Conservation (phyloP, 2,888 invertebrate genomes). For the Taphrorychus bicolor region DNA sequence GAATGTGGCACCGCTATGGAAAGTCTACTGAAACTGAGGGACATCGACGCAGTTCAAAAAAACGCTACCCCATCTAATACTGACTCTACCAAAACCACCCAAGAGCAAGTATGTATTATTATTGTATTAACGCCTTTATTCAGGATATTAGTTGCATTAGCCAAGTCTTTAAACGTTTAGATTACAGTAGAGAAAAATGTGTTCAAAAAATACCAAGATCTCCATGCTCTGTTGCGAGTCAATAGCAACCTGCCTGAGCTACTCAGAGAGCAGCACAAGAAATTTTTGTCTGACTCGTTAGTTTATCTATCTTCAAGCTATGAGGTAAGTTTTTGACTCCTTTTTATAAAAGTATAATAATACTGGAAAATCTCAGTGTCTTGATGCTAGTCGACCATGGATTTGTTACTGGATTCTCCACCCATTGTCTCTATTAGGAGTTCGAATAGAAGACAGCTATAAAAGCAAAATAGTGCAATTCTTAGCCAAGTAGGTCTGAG, state of each 20-base stretch:
- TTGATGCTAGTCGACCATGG: conserved; percentile 98
- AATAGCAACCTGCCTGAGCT: conserved; percentile 68
- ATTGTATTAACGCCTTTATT: neutral
- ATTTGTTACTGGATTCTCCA: conserved; percentile 97
- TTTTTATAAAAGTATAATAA: neutral
- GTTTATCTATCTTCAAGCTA: conserved; percentile 73
- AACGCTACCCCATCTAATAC: conserved; percentile 66
- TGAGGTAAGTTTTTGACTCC: conserved; percentile 43
- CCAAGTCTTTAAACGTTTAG: conserved; percentile 55
- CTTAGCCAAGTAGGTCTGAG: conserved; percentile 64
- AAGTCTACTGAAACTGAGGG: conserved; percentile 23
- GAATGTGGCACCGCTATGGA: conserved; percentile 23
- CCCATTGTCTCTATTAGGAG: conserved; percentile 79
- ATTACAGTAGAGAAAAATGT: conserved; percentile 66
- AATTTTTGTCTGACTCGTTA: conserved; percentile 73
- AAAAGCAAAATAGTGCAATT: conserved; percentile 67
- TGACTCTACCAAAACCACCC: conserved; percentile 64
- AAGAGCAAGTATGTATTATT: conserved; percentile 65
- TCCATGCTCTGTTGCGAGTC: conserved; percentile 60
- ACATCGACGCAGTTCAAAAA: conserved; percentile 52
- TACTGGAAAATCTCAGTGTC: conserved; percentile 62
- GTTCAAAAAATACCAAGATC: conserved; percentile 63
- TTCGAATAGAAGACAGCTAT: conserved; percentile 65
- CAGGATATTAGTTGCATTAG: neutral
- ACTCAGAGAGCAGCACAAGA: conserved; percentile 68